Evolutionary conservation across 1,140 invertebrate species (phyloP), one percentile per base, ranked within the genome.

Genomic region (Nomia melanderi): DNA sequence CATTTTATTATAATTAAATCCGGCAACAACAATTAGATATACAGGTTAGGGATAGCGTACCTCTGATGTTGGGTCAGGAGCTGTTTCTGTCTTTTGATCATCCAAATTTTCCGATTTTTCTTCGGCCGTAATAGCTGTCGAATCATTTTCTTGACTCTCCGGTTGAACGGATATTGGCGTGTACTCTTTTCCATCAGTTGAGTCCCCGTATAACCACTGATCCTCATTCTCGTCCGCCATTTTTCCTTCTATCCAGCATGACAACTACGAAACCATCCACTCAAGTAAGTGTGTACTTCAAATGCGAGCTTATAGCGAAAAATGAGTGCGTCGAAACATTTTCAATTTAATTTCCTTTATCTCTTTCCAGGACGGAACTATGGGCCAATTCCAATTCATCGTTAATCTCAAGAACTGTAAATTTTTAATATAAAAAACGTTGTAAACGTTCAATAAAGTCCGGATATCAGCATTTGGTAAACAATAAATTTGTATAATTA

Each of bases 141-240:
- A 82, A 31, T 91, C 87, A 82, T 91, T 85, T 71, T 90, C 87
- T 8, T 90, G 85, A 80, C 85, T 89, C 50, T 90, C 89, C 9
- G 82, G 57, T 50, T 84, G 74, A 65, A 78, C 78, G 69, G 71
- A 88, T 1, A 73, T 64, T 59, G 89, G 84, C 4, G 81, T 78
- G 25, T 59, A 81, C 14, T 90, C 88, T 82, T 92, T 90, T 59
- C 83, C 84, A 33, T 92, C 90, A 31, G 83, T 85, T 0, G 93
- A 93, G 83, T 96, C 95, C 33, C 95, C 95, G 78, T 96, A 96
- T 56, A 96, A 92, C 95, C 95, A 96, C 86, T 94, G 95, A 91
- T 96, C 95, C 89, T 96, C 95, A 86, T 95, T 96, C 88, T 95
- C 94, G 85, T 96, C 95, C 70, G 94, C 94, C 93, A 95, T 94